These are phyloP conservation scores for Rafetus swinhoei DNA, from an alignment of 2,113 vertebrate species.

Conservation along the genomic window DNA sequence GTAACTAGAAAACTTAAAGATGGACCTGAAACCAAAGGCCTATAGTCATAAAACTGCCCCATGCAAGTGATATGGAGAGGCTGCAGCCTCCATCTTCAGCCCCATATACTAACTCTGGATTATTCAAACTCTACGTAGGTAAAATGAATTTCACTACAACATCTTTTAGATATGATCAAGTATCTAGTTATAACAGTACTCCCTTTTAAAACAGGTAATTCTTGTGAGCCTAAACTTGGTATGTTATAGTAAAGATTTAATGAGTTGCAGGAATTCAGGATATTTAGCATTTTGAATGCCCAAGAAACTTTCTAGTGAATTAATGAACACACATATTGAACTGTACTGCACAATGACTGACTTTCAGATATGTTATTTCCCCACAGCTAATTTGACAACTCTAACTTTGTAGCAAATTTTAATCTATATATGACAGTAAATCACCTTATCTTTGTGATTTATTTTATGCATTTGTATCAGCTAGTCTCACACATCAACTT, in stretches of 20 bases:
- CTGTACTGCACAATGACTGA: neutral
- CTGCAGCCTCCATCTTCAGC: neutral
- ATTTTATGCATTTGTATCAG: neutral
- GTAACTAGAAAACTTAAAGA: neutral
- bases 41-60: neutral
- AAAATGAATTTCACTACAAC: neutral
- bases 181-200: neutral
- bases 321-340: neutral
- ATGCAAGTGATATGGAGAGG: rapidly evolving
- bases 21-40: neutral
- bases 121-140: neutral
- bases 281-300: neutral
- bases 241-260: neutral
- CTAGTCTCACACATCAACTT: neutral
- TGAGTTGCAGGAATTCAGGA: neutral
- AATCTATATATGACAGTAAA: slow-evolving; percentile 5
- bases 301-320: neutral
- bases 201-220: neutral
- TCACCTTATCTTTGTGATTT: neutral
- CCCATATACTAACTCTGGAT: neutral
- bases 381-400: neutral
- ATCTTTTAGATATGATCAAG: neutral
- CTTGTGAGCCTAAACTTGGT: neutral
- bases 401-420: neutral
- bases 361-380: neutral